Evolutionary conservation across 2,113 vertebrate species (phyloP).

Genomic region (Bettongia penicillata): DNA sequence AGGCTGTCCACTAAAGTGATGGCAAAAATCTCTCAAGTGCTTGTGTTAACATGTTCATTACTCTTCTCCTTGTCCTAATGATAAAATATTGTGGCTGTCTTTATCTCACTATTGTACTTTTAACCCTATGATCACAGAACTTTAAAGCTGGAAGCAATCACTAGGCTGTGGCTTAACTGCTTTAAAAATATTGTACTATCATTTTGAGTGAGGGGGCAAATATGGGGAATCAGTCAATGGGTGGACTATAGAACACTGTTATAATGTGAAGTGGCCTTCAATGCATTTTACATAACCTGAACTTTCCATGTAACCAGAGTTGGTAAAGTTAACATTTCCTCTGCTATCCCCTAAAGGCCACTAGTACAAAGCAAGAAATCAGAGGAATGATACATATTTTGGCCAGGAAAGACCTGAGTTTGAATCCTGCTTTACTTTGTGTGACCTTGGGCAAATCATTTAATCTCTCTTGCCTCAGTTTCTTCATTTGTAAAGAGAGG

Average conservation of each 20-base stretch:
- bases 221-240: background rate
- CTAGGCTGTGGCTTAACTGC: background rate
- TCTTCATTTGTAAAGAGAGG: background rate
- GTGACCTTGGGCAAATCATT: background rate
- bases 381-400: background rate
- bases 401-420: background rate
- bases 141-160: background rate
- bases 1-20: background rate
- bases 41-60: background rate
- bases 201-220: background rate
- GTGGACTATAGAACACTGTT: background rate
- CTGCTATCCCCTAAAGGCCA: background rate
- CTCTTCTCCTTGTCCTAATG: background rate
- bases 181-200: background rate
- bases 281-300: background rate
- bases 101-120: background rate
- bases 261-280: background rate
- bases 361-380: background rate
- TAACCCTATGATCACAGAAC: background rate
- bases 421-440: background rate
- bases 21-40: background rate
- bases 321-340: background rate
- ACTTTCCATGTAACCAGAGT: background rate
- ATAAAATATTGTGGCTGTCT: background rate
- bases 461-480: background rate